phyloP scores from a whole-genome alignment of 1,140 invertebrate genomes.

The Monomorium pharaonis region DNA sequence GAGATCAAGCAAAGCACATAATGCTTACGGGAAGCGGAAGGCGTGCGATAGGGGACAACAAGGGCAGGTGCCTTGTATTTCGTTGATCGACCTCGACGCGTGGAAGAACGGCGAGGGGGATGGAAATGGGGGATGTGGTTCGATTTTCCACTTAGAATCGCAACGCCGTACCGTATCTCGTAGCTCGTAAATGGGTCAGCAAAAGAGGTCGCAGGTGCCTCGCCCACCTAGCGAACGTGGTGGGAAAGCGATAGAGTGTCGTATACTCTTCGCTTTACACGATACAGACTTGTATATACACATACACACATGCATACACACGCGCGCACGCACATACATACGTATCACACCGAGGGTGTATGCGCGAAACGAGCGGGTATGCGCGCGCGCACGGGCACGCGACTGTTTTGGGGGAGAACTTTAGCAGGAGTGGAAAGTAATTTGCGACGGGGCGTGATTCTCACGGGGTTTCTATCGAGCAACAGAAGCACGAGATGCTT shows the following conservation, averaged over 20 bases:
- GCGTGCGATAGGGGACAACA: background rate
- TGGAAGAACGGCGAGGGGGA: slow-evolving; percentile 39
- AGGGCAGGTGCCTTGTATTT: slow-evolving; percentile 15
- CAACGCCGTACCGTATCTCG: slow-evolving; percentile 58
- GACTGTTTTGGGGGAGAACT: slow-evolving; percentile 34
- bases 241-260: slow-evolving; percentile 49
- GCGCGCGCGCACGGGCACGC: slow-evolving; percentile 17
- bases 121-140: slow-evolving; percentile 33
- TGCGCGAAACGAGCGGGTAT: background rate
- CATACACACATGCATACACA: slow-evolving; percentile 12
- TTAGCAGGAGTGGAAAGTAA: slow-evolving; percentile 40
- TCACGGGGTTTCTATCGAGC: slow-evolving; percentile 23
- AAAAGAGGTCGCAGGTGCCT: slow-evolving; percentile 74
- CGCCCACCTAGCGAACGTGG: slow-evolving; percentile 65
- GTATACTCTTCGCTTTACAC: slow-evolving; percentile 57
- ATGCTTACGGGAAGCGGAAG: background rate
- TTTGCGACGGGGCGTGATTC: slow-evolving; percentile 35
- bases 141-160: slow-evolving; percentile 59
- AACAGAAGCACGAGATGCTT: background rate
- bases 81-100: slow-evolving; percentile 50
- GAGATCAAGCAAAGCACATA: background rate
- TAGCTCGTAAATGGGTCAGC: slow-evolving; percentile 70
- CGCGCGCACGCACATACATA: slow-evolving; percentile 27
- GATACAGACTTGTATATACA: slow-evolving; percentile 47
- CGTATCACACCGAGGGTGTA: too few relatives aligned